phyloP scores from a whole-genome alignment of 2,797 vertebrate species.

The Hephaestus fuliginosus region DNA sequence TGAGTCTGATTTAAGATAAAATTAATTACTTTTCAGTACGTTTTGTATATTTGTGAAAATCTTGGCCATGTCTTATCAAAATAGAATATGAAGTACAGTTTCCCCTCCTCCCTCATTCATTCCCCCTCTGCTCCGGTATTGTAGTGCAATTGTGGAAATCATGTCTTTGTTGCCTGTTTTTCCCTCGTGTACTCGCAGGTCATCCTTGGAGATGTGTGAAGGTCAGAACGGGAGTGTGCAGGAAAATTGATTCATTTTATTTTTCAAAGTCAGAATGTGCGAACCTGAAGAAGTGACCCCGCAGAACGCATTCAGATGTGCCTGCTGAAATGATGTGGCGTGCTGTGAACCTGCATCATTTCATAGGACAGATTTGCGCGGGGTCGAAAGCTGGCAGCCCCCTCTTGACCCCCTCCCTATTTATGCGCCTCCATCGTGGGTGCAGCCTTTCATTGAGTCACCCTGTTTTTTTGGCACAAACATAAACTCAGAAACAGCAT shows the following conservation, averaged over 20 bases:
- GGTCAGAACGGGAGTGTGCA: constrained; percentile 32
- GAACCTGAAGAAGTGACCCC: constrained; percentile 54
- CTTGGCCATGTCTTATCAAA: constrained; percentile 2
- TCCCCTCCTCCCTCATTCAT: constrained; percentile 9
- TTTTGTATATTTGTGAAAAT: constrained; percentile 17
- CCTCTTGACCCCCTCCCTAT: constrained; percentile 31
- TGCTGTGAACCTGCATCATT: constrained; percentile 41
- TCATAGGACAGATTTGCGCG: constrained; percentile 33
- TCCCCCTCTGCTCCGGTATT: background rate
- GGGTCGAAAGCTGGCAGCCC: constrained; percentile 26
- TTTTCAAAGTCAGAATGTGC: constrained; percentile 34
- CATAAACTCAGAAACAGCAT: constrained; percentile 36
- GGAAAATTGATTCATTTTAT: constrained; percentile 50
- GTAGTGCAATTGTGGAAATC: constrained; percentile 25
- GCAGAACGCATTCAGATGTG: constrained; percentile 17
- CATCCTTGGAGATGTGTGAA: constrained; percentile 51
- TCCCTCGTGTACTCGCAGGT: constrained; percentile 21
- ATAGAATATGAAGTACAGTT: background rate
- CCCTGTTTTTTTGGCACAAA: constrained; percentile 52
- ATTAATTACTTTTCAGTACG: constrained; percentile 7
- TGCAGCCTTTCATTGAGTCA: constrained; percentile 63
- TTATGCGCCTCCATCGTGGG: constrained; percentile 48
- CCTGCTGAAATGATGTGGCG: constrained; percentile 40
- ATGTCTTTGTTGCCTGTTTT: constrained; percentile 32
- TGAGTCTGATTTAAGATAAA: constrained; percentile 19